Evolutionary conservation across 1,140 invertebrate species (phyloP), one percentile per base, ranked within the genome.

Genomic region (Colletes gigas): DNA sequence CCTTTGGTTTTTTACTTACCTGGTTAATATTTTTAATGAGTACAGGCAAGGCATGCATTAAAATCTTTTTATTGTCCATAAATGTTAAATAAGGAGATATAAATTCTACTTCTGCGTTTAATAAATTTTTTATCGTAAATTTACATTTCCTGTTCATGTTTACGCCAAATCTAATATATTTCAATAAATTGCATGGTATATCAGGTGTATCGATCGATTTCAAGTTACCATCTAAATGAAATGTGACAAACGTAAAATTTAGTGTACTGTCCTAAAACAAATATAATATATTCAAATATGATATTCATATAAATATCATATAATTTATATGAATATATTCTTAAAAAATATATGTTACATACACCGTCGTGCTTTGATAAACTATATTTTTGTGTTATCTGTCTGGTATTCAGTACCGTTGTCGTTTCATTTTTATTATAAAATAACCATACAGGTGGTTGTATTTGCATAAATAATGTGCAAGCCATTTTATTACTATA

Each of bases 41-140:
- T 90, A 96, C 89, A 8, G 96, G 96, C 21, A 96, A 85, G 55
- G 94, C 90, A 87, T 95, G 94, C 15, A 96, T 88, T 79, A 94
- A 88, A 54, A 89, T 89, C 79, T 91, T 92, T 10, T 90, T 92
- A 59, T 91, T 89, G n/a, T 94, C 89, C 67, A 77, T 91, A 88
- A 94, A 95, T 71, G 93, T 90, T 60, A 96, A 90, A 91, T 94
- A 96, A 7, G 95, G 91, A 71, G 95, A 94, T 86, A 94, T 93
- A 91, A 96, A 94, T 88, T 94, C 86, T 75, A 94, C 88, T 88
- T 94, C 88, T 19, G 92, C 88, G 81, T 94, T 92, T 75, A 94
- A 91, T 5, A 96, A 89, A 78, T 95, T 93, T 71, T 94, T 93
- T 3, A 94, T 92, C 47, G 91, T 90, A 30, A 96, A 85, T 39